A percentile compares a stretch with the other conserved stretches of the same genome.
Conservation (phyloP, 53 echinoderm and acorn worm species). For the Holothuria scabra region DNA sequence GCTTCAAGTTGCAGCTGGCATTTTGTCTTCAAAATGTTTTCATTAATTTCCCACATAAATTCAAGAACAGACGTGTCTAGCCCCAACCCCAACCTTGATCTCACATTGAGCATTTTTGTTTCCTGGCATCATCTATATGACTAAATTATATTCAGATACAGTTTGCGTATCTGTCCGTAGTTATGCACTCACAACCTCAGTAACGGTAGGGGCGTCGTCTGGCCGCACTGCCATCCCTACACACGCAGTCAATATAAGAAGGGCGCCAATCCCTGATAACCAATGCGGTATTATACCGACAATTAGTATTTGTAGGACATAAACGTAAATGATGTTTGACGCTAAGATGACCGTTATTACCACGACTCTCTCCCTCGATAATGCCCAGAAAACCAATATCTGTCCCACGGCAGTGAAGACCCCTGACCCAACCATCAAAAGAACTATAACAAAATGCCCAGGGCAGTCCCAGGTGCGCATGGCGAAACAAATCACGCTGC, state of each 20-base stretch:
- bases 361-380: background rate
- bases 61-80: no score
- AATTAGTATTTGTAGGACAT: background rate
- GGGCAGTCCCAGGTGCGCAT: slow-evolving; percentile 2
- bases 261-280: background rate
- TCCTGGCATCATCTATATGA: no score
- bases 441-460: background rate
- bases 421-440: background rate
- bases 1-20: no score
- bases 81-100: no score
- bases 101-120: no score
- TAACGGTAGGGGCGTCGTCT: background rate
- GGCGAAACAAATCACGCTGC: background rate
- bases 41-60: no score
- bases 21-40: no score
- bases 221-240: background rate
- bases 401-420: background rate
- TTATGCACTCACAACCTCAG: background rate
- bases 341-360: background rate
- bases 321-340: background rate
- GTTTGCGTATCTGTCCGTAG: no score
- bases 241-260: slow-evolving; percentile 1
- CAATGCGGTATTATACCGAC: slow-evolving; percentile 1
- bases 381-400: background rate
- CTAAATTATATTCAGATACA: no score